These are phyloP conservation scores for Propithecus deckenii DNA, from an alignment of 2,797 vertebrate genomes.

Conservation along the genomic window DNA sequence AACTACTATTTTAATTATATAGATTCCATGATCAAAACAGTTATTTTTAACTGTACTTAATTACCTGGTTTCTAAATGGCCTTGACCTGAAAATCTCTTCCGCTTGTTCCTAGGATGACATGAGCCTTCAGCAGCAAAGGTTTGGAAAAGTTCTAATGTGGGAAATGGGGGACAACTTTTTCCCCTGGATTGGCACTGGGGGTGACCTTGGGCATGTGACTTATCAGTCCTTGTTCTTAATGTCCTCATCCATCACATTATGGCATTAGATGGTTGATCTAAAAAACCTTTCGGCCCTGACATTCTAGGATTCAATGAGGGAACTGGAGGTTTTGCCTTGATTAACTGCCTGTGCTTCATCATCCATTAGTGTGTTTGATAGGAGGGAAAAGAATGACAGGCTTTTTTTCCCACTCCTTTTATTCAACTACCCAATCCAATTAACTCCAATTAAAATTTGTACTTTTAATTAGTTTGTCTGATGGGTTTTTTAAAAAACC, in stretches of 20 bases:
- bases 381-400: not conserved
- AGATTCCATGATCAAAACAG: not conserved
- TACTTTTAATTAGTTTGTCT: constrained; percentile 70
- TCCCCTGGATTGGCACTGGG: not conserved
- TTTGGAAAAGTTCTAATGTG: not conserved
- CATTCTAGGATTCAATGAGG: not conserved
- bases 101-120: not conserved
- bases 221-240: not conserved
- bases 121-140: not conserved
- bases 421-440: constrained; percentile 39
- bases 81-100: not conserved
- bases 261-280: not conserved
- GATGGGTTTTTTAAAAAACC: constrained; percentile 19
- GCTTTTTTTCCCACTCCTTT: not conserved
- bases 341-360: not conserved
- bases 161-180: not conserved
- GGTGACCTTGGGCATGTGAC: not conserved
- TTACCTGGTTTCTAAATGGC: not conserved
- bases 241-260: not conserved
- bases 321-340: not conserved
- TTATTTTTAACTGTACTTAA: not conserved
- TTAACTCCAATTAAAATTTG: constrained; percentile 70
- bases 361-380: not conserved
- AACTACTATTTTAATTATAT: not conserved
- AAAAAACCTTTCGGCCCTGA: not conserved